phyloP scores from a whole-genome alignment of 1,140 invertebrate species.

The Drosophila funebris region DNA sequence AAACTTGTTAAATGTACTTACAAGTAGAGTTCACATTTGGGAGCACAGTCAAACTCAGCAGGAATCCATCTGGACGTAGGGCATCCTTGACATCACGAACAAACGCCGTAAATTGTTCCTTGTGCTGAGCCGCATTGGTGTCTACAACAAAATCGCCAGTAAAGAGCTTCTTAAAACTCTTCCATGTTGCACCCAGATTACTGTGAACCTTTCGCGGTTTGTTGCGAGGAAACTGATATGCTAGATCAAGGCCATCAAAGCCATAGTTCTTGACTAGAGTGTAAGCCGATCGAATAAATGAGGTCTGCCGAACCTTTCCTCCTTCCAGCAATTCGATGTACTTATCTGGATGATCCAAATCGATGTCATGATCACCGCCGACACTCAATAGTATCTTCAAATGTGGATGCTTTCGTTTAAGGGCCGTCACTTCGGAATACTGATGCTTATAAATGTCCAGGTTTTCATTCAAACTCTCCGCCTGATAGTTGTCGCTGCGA shows the following conservation, averaged over 20 bases:
- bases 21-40: conserved; percentile 91
- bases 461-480: conserved; percentile 88
- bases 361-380: conserved; percentile 89
- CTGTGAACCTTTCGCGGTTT: conserved; percentile 90
- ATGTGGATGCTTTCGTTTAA: conserved; percentile 89
- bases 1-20: conserved; percentile 82
- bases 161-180: conserved; percentile 89
- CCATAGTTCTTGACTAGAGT: conserved; percentile 88
- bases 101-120: conserved; percentile 90
- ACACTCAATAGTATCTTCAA: conserved; percentile 91
- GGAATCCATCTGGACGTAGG: conserved; percentile 86
- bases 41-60: conserved; percentile 88
- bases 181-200: conserved; percentile 87
- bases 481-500: conserved; percentile 88
- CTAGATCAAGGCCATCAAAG: conserved; percentile 93
- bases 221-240: conserved; percentile 92
- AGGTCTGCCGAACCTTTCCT: conserved; percentile 87
- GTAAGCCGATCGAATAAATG: conserved; percentile 90
- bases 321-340: conserved; percentile 86
- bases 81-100: conserved; percentile 89
- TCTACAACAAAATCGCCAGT: conserved; percentile 88
- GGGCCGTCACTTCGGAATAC: conserved; percentile 88
- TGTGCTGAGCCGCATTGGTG: conserved; percentile 89
- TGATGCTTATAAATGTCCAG: conserved; percentile 90
- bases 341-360: conserved; percentile 82